Evolutionary conservation across 1,140 invertebrate genomes (phyloP).

Genomic region (Ylistrum balloti): DNA sequence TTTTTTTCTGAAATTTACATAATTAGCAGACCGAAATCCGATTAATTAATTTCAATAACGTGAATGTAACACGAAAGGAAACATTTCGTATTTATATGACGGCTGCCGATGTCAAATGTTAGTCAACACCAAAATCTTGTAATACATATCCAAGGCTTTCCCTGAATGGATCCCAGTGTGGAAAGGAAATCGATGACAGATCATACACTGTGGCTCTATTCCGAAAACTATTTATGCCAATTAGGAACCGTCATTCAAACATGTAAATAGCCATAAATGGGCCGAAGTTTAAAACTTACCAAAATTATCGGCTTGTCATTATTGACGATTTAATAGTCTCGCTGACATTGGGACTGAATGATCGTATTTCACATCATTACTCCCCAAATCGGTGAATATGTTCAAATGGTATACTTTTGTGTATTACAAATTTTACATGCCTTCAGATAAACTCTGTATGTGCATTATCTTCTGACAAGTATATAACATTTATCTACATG

Average conservation of each 20-base stretch:
- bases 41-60: no score
- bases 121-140: neutral
- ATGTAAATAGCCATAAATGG: neutral
- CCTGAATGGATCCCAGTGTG: neutral
- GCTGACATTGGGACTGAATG: conserved; percentile 12
- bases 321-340: conserved; percentile 21
- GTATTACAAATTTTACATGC: neutral
- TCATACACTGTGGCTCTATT: neutral
- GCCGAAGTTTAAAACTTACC: conserved; percentile 21
- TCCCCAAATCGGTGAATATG: neutral
- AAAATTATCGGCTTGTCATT: neutral
- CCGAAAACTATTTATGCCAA: conserved; percentile 4
- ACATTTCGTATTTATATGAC: neutral
- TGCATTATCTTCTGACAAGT: neutral
- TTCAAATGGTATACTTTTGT: neutral
- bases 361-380: conserved; percentile 5
- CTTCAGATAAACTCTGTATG: neutral
- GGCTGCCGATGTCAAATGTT: neutral
- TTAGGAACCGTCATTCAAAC: neutral
- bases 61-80: no score
- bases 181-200: neutral
- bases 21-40: no score
- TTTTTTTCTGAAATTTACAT: no score
- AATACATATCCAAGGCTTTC: neutral
- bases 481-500: neutral